Evolutionary conservation across 2,888 invertebrate genomes (phyloP), one percentile per base, ranked within the genome.

Genomic region (Meliscaeva auricollis): DNA sequence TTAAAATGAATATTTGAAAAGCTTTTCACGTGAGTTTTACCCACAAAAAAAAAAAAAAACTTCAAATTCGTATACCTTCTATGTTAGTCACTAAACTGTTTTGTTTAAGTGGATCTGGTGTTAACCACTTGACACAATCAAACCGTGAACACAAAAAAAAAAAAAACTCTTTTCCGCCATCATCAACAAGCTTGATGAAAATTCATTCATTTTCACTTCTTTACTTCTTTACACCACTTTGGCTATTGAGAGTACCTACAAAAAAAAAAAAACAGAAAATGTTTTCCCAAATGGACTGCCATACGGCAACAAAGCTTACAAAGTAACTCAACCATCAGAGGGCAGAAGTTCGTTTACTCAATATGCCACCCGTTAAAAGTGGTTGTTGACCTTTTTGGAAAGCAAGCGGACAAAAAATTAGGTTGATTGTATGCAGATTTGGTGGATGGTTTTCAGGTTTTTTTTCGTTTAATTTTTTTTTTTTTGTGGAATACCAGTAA

Each of bases 381-480:
- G 85, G 81, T 68, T 85, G 85, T 85, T 85, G 85, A 85, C 85
- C 85, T 69, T 81, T 81, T 77, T 73, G 44, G 26, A 76, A 50
- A 46, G 72, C 38, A 44, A 26, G 50, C 62, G 54, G 56, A 72
- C 48, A 76, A 76, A 73, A 74, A 83, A 81, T 85, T 81, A 81
- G 85, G 85, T 85, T 85, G 85, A 85, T 85, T 85, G 75, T 85
- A 85, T 85, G 85, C 85, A 85, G 85, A 85, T 85, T 85, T 81
- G 56, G 22, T 60, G 64, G 66, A 66, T 75, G 75, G 64, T 41
- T 15, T 62, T 1, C 15, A 1, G 20, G 20, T 20, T 13, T 38
- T 20, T 62, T n/a, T 66, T 26, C 26, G 1, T 3, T 41, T 3
- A 41, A 13, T 48, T 1, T 58, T 75, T 81, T 70, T 13, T 9